Percentiles rank a stretch among this genome's conserved stretches.
Conservation (phyloP, 2,113 vertebrate species). For the Mugil cephalus region DNA sequence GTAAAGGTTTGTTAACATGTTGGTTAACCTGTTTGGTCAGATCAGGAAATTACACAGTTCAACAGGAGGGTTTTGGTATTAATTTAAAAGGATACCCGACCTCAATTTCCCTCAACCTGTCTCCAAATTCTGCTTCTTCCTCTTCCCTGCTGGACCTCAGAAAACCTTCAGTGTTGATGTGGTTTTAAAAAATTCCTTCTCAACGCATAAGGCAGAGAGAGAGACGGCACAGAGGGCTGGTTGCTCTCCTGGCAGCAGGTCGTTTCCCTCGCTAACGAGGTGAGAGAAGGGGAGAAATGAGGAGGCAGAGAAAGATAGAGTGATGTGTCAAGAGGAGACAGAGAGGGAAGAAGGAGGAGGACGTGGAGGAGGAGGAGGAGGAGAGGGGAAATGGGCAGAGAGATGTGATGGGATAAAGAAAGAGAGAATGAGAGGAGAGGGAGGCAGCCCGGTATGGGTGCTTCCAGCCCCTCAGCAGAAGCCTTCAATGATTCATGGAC, state of each 20-base stretch:
- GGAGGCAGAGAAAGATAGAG: constrained; percentile 9
- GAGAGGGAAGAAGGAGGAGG: constrained; percentile 4
- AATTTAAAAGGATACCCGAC: background rate
- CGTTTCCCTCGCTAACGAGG: constrained; percentile 17
- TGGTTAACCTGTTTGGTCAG: too few relatives aligned
- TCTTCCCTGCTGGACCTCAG: constrained; percentile 19
- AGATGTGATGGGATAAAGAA: constrained; percentile 19
- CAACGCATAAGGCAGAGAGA: background rate
- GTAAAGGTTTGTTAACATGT: too few relatives aligned
- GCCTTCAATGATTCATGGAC: constrained; percentile 53
- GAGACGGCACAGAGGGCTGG: constrained; percentile 11
- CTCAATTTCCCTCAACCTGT: background rate
- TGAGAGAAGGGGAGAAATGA: constrained; percentile 2
- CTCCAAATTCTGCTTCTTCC: constrained; percentile 18
- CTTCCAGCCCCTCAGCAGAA: constrained; percentile 6
- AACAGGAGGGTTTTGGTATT: background rate
- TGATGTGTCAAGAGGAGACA: constrained; percentile 23
- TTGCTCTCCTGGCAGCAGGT: constrained; percentile 39
- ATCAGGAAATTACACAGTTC: background rate
- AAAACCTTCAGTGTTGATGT: constrained; percentile 6
- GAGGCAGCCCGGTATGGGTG: constrained; percentile 14
- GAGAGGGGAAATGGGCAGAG: constrained; percentile 1
- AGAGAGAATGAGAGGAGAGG: constrained; percentile 7
- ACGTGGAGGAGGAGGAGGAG: background rate
- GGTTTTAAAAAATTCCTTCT: constrained; percentile 28